Conservation (phyloP, 2,888 invertebrate genomes). For the Meiosimyza platycephala region DNA sequence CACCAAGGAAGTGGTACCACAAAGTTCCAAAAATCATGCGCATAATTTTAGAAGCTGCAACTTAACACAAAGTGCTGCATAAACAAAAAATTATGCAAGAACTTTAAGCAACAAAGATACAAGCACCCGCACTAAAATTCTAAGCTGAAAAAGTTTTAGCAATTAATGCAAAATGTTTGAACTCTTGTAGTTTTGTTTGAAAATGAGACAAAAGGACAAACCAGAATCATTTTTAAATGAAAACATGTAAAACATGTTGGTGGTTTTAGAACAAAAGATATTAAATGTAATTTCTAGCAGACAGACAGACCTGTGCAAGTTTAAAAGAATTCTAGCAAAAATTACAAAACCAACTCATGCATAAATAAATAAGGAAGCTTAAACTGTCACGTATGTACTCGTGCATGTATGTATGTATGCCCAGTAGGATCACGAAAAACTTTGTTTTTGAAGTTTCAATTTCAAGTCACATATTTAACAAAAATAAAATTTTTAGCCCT, state of each 20-base stretch:
- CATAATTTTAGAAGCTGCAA: constrained; percentile 35
- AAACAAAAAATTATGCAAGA: constrained; percentile 36
- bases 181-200: constrained; percentile 20
- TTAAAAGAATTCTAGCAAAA: not conserved
- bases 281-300: no score
- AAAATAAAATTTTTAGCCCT: no score
- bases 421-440: no score
- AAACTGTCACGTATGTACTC: not conserved
- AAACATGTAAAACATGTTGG: not conserved
- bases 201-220: constrained; percentile 10
- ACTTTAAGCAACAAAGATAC: constrained; percentile 22
- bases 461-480: no score
- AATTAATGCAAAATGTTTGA: constrained; percentile 36
- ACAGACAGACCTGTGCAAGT: not conserved
- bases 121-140: not conserved
- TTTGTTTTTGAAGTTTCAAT: no score
- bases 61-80: not conserved
- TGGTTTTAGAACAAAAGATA: no score
- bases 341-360: constrained; percentile 5
- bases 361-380: constrained; percentile 1
- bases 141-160: constrained; percentile 20
- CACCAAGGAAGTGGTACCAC: not conserved
- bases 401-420: no score
- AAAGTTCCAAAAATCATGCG: constrained; percentile 29
- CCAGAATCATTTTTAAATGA: not conserved